phyloP scores from a whole-genome alignment of 2,888 invertebrate genomes.

The Smittia aterrima region DNA sequence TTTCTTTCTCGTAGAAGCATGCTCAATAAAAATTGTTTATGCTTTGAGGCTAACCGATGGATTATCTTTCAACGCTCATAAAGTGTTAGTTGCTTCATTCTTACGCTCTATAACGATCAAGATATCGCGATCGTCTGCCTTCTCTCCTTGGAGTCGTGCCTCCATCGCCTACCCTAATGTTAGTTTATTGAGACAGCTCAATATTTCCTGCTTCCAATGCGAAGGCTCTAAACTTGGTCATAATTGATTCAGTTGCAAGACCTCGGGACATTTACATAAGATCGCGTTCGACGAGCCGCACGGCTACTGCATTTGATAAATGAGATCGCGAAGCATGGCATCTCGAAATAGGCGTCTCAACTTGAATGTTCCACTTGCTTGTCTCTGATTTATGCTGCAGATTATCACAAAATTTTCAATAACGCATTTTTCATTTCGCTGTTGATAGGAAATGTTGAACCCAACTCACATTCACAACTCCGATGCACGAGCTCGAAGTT shows the following conservation, averaged over 20 bases:
- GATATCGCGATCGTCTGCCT: not conserved
- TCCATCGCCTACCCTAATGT: not conserved
- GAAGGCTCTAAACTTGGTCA: constrained; percentile 7
- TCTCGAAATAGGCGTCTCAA: too few relatives aligned
- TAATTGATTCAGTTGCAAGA: not conserved
- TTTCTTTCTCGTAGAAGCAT: not conserved
- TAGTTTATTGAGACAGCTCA: not conserved
- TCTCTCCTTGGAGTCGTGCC: not conserved
- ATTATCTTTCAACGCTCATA: not conserved
- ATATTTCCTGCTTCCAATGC: not conserved
- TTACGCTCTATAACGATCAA: not conserved
- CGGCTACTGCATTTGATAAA: too few relatives aligned
- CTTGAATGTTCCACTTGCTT: too few relatives aligned
- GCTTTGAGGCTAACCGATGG: not conserved
- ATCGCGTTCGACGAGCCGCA: too few relatives aligned
- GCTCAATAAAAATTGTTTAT: too few relatives aligned
- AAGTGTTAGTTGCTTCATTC: not conserved
- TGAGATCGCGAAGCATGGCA: too few relatives aligned
- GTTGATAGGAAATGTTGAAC: not conserved
- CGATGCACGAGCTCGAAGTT: too few relatives aligned
- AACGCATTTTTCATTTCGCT: not conserved
- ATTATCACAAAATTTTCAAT: not conserved
- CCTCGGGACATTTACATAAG: constrained; percentile 5
- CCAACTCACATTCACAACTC: not conserved
- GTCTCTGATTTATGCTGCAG: not conserved